Evolutionary conservation across 2,113 vertebrate species (phyloP).

Genomic region (Rhabdomys dilectus): DNA sequence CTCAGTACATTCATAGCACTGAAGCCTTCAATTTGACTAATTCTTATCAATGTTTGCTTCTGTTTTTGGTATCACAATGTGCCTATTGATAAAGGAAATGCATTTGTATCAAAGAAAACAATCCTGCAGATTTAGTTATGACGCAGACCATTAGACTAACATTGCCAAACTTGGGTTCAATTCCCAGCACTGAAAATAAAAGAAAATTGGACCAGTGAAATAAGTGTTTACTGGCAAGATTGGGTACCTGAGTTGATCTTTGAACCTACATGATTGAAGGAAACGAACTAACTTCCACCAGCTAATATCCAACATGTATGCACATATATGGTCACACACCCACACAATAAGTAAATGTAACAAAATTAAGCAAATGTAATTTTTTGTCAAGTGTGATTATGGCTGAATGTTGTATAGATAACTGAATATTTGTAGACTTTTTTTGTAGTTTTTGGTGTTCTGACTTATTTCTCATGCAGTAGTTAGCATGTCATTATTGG

Average conservation of each 20-base stretch:
- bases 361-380: not conserved
- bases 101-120: not conserved
- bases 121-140: not conserved
- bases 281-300: no score
- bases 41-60: conserved; percentile 48
- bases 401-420: not conserved
- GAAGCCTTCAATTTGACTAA: conserved; percentile 50
- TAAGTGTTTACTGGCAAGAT: not conserved
- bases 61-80: not conserved
- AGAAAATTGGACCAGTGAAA: not conserved
- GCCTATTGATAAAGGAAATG: conserved; percentile 29
- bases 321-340: not conserved
- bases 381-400: not conserved
- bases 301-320: no score
- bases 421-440: not conserved
- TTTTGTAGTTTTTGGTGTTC: not conserved
- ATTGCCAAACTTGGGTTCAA: no score
- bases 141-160: not conserved
- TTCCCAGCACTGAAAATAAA: not conserved
- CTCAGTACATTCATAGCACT: conserved; percentile 36
- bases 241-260: no score
- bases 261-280: not conserved
- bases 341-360: not conserved
- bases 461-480: not conserved
- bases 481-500: not conserved